These are phyloP conservation scores for Patella depressa DNA, from an alignment of 2,888 invertebrate species.

Conservation along the genomic window DNA sequence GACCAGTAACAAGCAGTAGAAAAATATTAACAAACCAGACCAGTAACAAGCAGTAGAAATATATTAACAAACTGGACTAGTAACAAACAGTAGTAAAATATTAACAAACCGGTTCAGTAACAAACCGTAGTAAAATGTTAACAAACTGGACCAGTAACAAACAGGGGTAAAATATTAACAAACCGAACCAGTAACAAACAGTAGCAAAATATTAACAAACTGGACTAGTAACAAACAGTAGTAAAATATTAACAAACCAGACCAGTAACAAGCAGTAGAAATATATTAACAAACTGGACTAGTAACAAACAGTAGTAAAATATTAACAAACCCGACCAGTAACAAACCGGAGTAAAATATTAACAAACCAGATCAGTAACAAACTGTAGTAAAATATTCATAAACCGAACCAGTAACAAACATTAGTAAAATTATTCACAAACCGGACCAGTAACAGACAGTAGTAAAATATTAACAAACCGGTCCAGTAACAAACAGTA, in stretches of 20 bases:
- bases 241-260: not conserved
- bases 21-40: not conserved
- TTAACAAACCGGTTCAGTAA: not conserved
- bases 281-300: constrained; percentile 58
- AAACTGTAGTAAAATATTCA: not conserved
- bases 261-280: not conserved
- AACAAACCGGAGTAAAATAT: not conserved
- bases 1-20: not conserved
- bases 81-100: constrained; percentile 36
- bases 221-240: not conserved
- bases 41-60: not conserved
- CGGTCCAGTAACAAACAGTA: not conserved
- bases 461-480: not conserved
- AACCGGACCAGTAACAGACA: not conserved
- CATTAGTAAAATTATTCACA: not conserved
- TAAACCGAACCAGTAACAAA: constrained; percentile 64
- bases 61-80: constrained; percentile 60
- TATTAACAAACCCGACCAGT: not conserved
- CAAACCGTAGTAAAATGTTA: not conserved
- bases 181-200: constrained; percentile 62
- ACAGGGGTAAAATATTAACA: constrained; percentile 34
- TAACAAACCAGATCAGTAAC: not conserved
- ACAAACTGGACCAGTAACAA: not conserved
- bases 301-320: constrained; percentile 40
- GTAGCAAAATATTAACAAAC: not conserved